phyloP scores from a whole-genome alignment of 2,113 vertebrate species.

The Eonycteris spelaea region DNA sequence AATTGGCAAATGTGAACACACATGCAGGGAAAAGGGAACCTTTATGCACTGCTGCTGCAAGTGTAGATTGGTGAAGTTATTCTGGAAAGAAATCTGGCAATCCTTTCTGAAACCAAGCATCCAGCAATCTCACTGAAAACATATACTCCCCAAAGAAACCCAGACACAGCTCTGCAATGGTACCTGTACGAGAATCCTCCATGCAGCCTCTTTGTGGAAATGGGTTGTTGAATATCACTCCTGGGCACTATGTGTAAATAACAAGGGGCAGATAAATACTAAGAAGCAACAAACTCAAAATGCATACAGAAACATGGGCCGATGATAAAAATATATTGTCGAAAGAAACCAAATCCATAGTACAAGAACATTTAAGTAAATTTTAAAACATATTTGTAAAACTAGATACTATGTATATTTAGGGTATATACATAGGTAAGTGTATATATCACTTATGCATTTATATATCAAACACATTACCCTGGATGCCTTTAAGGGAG shows the following conservation, averaged over 20 bases:
- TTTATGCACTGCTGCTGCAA: background rate
- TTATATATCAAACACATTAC: background rate
- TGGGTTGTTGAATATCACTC: background rate
- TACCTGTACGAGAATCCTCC: background rate
- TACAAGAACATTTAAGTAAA: background rate
- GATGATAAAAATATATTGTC: background rate
- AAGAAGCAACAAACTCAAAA: background rate
- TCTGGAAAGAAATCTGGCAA: background rate
- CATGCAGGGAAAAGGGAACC: background rate
- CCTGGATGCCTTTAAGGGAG: background rate
- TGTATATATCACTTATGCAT: background rate
- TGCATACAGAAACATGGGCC: background rate
- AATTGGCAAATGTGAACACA: background rate
- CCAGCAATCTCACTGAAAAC: background rate
- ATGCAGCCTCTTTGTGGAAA: background rate
- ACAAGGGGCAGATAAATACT: background rate
- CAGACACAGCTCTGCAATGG: background rate
- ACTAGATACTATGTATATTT: background rate
- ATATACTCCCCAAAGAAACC: background rate
- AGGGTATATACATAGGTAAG: background rate
- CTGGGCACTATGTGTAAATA: background rate
- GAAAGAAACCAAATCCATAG: background rate
- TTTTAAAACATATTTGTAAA: background rate
- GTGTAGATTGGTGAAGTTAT: background rate
- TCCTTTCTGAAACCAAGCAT: background rate